Conservation (phyloP, 30 jellyfish, hydroid and myxozoan species). For the Aurelia aurita region DNA sequence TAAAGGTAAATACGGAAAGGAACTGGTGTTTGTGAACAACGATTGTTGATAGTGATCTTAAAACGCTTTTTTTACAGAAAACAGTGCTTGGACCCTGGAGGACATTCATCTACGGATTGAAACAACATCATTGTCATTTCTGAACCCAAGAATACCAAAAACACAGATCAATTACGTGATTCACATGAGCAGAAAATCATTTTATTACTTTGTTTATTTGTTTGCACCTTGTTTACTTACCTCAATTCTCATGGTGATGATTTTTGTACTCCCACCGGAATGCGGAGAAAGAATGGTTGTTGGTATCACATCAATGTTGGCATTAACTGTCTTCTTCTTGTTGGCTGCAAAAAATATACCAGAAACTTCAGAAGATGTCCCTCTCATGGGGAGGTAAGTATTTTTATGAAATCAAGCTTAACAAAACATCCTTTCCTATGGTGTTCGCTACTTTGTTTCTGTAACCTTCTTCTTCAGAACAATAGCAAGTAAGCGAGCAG, state of each 20-base stretch:
- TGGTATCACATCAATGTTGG: conserved; percentile 74
- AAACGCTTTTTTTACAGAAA: conserved; percentile 21
- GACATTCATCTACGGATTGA: conserved; percentile 3
- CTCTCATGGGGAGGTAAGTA: conserved; percentile 81
- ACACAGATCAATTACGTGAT: conserved; percentile 29
- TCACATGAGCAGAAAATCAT: conserved; percentile 58
- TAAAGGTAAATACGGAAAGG: no score
- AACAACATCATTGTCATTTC: conserved; percentile 22
- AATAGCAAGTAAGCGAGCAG: no score
- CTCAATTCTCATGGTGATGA: conserved; percentile 60
- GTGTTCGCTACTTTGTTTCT: no score
- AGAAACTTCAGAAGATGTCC: conserved; percentile 81
- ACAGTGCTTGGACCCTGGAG: conserved; percentile 72
- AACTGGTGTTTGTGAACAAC: no score
- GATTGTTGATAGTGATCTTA: no score
- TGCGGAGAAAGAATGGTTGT: conserved; percentile 89
- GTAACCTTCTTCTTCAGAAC: no score
- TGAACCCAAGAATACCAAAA: conserved; percentile 52
- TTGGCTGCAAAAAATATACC: conserved; percentile 80
- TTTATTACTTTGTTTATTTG: conserved; percentile 65
- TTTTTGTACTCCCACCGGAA: conserved; percentile 72
- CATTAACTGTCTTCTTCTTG: conserved; percentile 74
- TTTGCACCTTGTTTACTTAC: conserved; percentile 76
- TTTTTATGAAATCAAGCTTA: no score
- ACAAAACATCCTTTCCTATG: no score